phyloP scores from a whole-genome alignment of 2,888 invertebrate genomes.

The Ferdinandea cuprea region DNA sequence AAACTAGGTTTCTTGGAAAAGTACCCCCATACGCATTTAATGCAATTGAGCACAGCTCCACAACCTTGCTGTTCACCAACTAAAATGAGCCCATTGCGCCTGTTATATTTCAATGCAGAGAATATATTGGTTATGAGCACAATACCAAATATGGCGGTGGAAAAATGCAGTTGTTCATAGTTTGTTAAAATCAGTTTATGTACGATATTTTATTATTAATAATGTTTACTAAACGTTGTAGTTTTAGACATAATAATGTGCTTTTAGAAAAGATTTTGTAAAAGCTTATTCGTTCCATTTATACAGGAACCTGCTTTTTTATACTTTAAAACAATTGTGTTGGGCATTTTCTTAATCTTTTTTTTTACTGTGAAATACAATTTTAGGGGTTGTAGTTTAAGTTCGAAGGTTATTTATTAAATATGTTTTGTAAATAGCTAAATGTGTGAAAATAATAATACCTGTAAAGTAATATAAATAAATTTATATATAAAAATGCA shows the following conservation, averaged over 20 bases:
- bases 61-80: constrained; percentile 97
- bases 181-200: constrained; percentile 5
- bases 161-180: constrained; percentile 95
- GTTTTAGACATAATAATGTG: background rate
- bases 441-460: background rate
- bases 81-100: constrained; percentile 93
- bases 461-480: background rate
- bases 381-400: background rate
- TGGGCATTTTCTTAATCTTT: constrained; percentile 9
- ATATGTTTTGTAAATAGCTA: background rate
- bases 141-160: constrained; percentile 97
- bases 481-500: background rate
- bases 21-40: constrained; percentile 94
- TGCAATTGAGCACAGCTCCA: constrained; percentile 91
- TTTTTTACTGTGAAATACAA: background rate
- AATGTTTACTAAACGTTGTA: background rate
- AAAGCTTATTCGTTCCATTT: background rate
- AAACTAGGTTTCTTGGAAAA: constrained; percentile 93
- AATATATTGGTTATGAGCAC: constrained; percentile 93
- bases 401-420: background rate
- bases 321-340: background rate
- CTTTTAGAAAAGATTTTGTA: background rate
- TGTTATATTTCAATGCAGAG: constrained; percentile 96
- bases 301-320: background rate
- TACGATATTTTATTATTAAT: background rate